Conservation (phyloP, 2,888 invertebrate genomes). For the Papilio gigon region DNA sequence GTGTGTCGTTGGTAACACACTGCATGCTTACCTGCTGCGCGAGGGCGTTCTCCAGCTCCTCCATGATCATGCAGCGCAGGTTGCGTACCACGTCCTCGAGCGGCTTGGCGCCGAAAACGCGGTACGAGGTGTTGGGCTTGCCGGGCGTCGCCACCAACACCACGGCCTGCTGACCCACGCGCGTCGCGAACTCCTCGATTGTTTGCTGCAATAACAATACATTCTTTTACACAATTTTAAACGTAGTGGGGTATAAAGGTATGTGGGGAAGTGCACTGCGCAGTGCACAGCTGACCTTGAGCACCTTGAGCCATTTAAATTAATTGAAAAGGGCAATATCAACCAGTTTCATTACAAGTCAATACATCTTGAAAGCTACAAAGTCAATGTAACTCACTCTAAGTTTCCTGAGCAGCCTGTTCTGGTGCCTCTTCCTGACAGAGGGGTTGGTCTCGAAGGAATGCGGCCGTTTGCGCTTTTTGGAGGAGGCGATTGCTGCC, state of each 20-base stretch:
- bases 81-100: slow-evolving; percentile 97
- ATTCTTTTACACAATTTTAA: not conserved
- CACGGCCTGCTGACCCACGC: slow-evolving; percentile 98
- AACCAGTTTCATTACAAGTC: no score
- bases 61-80: slow-evolving; percentile 95
- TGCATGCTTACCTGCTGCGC: slow-evolving; percentile 89
- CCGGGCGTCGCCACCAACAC: slow-evolving; percentile 98
- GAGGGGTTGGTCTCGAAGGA: slow-evolving; percentile 99
- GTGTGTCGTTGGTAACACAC: not conserved
- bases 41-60: slow-evolving; percentile 95
- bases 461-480: slow-evolving; percentile 96
- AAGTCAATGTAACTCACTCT: slow-evolving; percentile 81
- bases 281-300: no score
- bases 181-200: slow-evolving; percentile 97
- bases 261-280: no score
- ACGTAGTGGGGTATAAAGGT: no score
- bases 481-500: slow-evolving; percentile 97
- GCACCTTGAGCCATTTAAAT: no score
- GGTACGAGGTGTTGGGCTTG: slow-evolving; percentile 97
- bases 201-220: slow-evolving; percentile 86
- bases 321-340: no score
- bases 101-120: slow-evolving; percentile 98
- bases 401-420: slow-evolving; percentile 92
- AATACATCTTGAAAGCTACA: no score
- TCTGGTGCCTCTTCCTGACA: slow-evolving; percentile 97